Percentiles rank a stretch among this genome's conserved stretches.
These are phyloP conservation scores for Imbricaverruca yamaguchii DNA, from an alignment of 2,888 invertebrate genomes.

Conservation along the genomic window DNA sequence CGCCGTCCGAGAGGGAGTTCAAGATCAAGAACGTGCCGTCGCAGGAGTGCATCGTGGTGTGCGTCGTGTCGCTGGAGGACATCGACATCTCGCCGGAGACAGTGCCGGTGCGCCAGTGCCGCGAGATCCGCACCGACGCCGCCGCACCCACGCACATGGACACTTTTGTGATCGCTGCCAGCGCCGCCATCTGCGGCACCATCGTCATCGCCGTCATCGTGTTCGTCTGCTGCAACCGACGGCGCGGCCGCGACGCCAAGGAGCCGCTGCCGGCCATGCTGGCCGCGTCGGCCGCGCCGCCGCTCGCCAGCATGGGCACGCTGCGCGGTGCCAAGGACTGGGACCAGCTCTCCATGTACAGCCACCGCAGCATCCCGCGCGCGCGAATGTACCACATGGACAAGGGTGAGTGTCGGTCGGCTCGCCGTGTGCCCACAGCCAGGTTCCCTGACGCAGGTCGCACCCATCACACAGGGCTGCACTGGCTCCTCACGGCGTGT, in stretches of 20 bases:
- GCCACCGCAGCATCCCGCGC: constrained; percentile 79
- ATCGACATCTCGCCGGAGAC: constrained; percentile 71
- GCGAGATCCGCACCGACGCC: constrained; percentile 68
- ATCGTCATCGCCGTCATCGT: constrained; percentile 83
- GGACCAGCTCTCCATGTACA: constrained; percentile 85
- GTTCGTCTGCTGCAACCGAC: constrained; percentile 74
- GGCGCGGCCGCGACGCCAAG: constrained; percentile 29
- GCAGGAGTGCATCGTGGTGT: constrained; percentile 86
- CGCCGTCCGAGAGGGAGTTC: constrained; percentile 81
- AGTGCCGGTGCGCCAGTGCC: constrained; percentile 76
- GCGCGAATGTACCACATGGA: constrained; percentile 75
- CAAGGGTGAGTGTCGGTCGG: constrained; percentile 41
- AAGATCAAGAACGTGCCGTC: constrained; percentile 87
- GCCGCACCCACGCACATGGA: constrained; percentile 78
- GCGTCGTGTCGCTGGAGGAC: constrained; percentile 84
- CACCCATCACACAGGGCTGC: too few relatives aligned
- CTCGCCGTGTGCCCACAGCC: background rate
- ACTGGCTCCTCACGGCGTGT: too few relatives aligned
- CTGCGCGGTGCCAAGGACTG: constrained; percentile 73
- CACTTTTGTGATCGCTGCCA: constrained; percentile 87
- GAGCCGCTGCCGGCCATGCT: constrained; percentile 24
- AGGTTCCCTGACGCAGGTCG: too few relatives aligned
- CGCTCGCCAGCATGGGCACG: constrained; percentile 70
- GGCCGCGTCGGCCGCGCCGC: constrained; percentile 27
- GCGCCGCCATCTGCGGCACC: constrained; percentile 85